These are phyloP conservation scores for Cephalopterus ornatus DNA, from an alignment of 2,113 vertebrate species.

Conservation along the genomic window DNA sequence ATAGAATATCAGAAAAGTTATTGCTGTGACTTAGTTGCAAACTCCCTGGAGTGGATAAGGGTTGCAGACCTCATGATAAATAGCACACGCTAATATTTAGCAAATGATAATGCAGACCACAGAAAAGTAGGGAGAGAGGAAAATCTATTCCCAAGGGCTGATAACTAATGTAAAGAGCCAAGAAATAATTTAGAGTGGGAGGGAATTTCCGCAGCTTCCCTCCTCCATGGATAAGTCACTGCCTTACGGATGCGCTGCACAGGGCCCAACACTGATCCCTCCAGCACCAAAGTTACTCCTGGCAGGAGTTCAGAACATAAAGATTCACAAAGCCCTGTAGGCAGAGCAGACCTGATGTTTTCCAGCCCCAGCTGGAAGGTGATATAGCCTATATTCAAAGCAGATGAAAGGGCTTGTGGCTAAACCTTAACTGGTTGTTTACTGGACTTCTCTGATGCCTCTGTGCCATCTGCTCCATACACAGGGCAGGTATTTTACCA, in stretches of 20 bases:
- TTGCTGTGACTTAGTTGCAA: not conserved
- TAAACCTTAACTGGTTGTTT: not conserved
- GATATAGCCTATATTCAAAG: not conserved
- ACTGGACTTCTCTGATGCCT: not conserved
- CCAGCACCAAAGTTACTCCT: slow-evolving; percentile 20
- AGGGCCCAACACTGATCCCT: not conserved
- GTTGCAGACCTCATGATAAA: slow-evolving; percentile 45
- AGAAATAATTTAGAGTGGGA: not conserved
- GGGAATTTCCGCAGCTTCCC: not conserved
- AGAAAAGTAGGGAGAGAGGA: not conserved
- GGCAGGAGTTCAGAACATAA: slow-evolving; percentile 16
- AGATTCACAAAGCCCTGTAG: not conserved
- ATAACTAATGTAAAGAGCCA: slow-evolving; percentile 20
- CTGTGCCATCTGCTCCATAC: not conserved
- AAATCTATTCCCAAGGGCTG: slow-evolving; percentile 36
- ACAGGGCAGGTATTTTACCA: not conserved
- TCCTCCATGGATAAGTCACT: not conserved
- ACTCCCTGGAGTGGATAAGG: slow-evolving; percentile 2
- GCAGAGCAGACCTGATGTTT: slow-evolving; percentile 1
- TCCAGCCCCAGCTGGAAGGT: slow-evolving; percentile 35
- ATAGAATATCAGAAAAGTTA: slow-evolving; percentile 29
- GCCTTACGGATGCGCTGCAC: not conserved
- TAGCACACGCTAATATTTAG: slow-evolving; percentile 24
- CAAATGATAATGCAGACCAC: slow-evolving; percentile 43
- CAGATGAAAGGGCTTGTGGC: not conserved